Percentiles rank a stretch among this genome's conserved stretches.
Evolutionary conservation across 1,140 invertebrate genomes (phyloP).

Genomic region (Camponotus pennsylvanicus): DNA sequence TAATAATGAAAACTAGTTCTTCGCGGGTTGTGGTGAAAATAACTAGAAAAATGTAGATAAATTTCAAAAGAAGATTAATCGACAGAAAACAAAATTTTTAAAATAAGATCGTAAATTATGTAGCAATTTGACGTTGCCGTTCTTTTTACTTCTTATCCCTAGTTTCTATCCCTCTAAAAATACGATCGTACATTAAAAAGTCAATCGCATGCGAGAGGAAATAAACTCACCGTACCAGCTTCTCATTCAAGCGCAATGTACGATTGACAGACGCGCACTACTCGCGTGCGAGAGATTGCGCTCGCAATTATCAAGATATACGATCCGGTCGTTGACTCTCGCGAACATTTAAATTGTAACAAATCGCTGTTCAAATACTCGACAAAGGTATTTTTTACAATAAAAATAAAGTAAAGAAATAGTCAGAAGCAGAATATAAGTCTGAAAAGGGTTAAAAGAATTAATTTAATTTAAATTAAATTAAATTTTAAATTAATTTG

Average conservation of each 20-base stretch:
- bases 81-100: background rate
- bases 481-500: too few relatives aligned
- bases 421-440: background rate
- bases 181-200: background rate
- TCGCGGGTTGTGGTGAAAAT: background rate
- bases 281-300: slow-evolving; percentile 45
- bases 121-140: slow-evolving; percentile 5
- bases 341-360: background rate
- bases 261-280: slow-evolving; percentile 36
- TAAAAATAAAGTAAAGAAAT: background rate
- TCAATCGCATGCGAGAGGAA: slow-evolving; percentile 34
- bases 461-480: background rate
- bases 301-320: slow-evolving; percentile 38
- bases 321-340: slow-evolving; percentile 35
- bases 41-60: background rate
- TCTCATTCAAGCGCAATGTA: slow-evolving; percentile 48
- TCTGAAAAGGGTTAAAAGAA: background rate
- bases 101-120: slow-evolving; percentile 15
- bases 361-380: background rate
- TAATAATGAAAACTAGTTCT: background rate
- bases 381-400: slow-evolving; percentile 13
- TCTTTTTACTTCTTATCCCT: background rate
- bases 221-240: background rate
- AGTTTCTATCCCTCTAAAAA: background rate
- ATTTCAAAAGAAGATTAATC: background rate